Conservation (phyloP, 2,113 vertebrate species). For the Sphyrna mokarran region DNA sequence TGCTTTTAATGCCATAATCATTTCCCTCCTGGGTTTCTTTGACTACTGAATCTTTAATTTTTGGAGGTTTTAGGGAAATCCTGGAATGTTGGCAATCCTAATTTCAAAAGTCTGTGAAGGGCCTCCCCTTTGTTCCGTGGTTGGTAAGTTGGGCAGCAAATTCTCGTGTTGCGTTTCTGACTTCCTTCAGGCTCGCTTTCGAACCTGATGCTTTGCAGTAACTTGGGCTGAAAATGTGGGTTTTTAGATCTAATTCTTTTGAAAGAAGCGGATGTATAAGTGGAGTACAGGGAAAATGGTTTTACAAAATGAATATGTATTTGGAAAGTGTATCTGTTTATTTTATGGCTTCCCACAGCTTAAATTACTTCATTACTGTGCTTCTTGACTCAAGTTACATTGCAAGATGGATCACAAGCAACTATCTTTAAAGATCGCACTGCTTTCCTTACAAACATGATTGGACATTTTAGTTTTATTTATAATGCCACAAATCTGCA, state of each 20-base stretch:
- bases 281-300: neutral
- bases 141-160: too few relatives aligned
- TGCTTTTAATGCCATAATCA: neutral
- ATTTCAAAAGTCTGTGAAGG: neutral
- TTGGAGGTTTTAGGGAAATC: neutral
- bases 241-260: neutral
- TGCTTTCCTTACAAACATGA: neutral
- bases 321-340: neutral
- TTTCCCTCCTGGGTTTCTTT: neutral
- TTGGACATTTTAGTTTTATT: constrained; percentile 6
- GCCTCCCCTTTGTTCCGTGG: too few relatives aligned
- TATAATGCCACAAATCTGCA: constrained; percentile 18
- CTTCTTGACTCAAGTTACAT: neutral
- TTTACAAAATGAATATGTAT: neutral
- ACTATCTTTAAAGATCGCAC: neutral
- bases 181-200: neutral
- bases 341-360: neutral
- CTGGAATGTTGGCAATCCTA: neutral
- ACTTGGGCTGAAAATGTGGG: neutral
- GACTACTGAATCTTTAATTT: neutral
- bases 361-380: constrained; percentile 1
- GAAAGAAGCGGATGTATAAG: neutral
- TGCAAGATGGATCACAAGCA: neutral
- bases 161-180: neutral
- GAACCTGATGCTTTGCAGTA: neutral